Percentiles rank a stretch among this genome's conserved stretches.
These are phyloP conservation scores for Oreotragus oreotragus DNA, from an alignment of 2,113 vertebrate genomes.

Conservation along the genomic window DNA sequence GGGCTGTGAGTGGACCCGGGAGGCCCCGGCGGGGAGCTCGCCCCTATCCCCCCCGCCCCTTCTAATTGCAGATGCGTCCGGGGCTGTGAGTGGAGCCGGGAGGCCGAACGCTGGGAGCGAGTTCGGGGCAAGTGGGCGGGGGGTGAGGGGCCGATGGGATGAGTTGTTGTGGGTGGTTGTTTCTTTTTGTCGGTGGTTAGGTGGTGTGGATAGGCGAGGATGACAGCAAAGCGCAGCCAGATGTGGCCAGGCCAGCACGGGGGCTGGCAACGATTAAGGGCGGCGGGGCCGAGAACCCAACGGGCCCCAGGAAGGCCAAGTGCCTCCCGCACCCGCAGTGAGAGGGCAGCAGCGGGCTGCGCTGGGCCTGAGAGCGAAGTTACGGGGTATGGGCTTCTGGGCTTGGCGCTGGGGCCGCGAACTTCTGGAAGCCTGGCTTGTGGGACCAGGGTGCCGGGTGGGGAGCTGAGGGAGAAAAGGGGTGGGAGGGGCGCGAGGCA, in stretches of 20 bases:
- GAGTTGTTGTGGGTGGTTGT: conserved; percentile 32
- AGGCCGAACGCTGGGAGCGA: neutral
- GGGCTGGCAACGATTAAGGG: conserved; percentile 80
- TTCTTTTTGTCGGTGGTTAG: neutral
- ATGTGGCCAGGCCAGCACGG: conserved; percentile 80
- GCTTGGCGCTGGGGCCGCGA: neutral
- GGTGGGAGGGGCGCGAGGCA: neutral
- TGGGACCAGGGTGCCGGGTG: neutral
- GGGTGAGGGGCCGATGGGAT: neutral
- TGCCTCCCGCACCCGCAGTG: conserved; percentile 57
- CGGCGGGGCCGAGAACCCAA: neutral
- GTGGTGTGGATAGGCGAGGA: conserved; percentile 66
- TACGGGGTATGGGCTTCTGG: neutral
- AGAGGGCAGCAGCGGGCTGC: conserved; percentile 71
- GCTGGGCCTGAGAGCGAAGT: conserved; percentile 51
- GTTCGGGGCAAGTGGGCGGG: conserved; percentile 40
- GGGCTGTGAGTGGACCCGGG: neutral
- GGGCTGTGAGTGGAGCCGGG: neutral
- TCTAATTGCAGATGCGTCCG: neutral
- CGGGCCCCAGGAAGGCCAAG: neutral
- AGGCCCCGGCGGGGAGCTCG: neutral
- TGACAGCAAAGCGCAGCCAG: conserved; percentile 84
- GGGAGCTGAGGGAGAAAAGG: neutral
- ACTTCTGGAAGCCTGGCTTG: neutral
- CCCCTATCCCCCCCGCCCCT: neutral